Evolutionary conservation across 2,888 invertebrate genomes (phyloP).

Genomic region (Drosophila quinaria): DNA sequence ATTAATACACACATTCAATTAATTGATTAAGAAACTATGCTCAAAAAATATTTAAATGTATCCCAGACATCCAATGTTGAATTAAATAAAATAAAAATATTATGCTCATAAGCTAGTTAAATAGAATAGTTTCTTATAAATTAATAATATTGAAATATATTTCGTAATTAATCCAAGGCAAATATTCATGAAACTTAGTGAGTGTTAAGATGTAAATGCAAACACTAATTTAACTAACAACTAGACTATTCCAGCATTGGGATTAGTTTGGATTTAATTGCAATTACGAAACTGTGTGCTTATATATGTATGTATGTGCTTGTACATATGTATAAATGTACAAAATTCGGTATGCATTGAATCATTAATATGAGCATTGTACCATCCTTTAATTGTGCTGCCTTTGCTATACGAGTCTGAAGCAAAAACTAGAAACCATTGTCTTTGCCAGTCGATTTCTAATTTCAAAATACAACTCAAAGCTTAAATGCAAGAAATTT

Average conservation of each 20-base stretch:
- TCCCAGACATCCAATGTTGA: no score
- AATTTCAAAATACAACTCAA: constrained; percentile 57
- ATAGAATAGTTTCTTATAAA: no score
- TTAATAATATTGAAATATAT: neutral
- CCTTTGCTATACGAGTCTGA: neutral
- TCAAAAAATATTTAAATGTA: neutral
- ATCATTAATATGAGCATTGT: constrained; percentile 49
- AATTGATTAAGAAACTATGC: neutral
- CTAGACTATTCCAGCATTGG: constrained; percentile 2
- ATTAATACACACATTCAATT: neutral
- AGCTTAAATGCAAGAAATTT: constrained; percentile 81
- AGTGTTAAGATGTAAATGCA: constrained; percentile 17
- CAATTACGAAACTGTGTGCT: constrained; percentile 11
- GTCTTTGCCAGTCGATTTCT: constrained; percentile 59
- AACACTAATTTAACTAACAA: constrained; percentile 1
- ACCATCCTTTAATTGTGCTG: constrained; percentile 41
- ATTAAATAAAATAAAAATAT: no score
- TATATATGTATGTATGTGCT: no score
- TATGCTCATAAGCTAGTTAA: neutral
- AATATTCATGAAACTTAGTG: constrained; percentile 5
- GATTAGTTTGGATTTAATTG: constrained; percentile 28
- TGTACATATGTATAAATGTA: neutral
- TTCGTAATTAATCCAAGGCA: constrained; percentile 1
- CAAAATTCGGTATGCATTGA: constrained; percentile 35
- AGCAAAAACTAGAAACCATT: constrained; percentile 34